Percentiles rank a stretch among this genome's conserved stretches.
These are phyloP conservation scores for Pontoporia blainvillei DNA, from an alignment of 2,113 vertebrate species.

Conservation along the genomic window DNA sequence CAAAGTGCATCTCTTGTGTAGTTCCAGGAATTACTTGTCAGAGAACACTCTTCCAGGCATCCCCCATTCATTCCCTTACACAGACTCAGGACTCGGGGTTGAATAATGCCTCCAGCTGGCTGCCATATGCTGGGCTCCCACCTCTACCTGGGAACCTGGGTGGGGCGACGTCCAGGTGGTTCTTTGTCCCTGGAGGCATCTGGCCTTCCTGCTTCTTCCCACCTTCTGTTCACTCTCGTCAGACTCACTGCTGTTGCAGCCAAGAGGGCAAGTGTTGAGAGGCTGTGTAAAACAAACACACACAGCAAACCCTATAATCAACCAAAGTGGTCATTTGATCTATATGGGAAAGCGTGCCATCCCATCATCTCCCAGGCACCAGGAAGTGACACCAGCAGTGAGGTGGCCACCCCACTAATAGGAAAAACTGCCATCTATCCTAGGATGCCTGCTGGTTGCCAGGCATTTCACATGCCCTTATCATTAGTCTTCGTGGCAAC, in stretches of 20 bases:
- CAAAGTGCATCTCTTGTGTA: not conserved
- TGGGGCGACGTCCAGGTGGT: not conserved
- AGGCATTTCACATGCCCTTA: not conserved
- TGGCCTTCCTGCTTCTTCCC: not conserved
- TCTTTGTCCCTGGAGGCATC: not conserved
- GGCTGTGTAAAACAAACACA: not conserved
- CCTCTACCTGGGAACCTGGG: not conserved
- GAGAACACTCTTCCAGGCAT: not conserved
- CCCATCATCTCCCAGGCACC: not conserved
- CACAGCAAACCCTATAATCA: constrained; percentile 51
- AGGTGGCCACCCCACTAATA: not conserved
- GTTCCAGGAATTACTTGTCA: not conserved
- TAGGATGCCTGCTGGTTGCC: not conserved
- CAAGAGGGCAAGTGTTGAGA: constrained; percentile 22
- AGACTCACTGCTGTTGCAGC: not conserved
- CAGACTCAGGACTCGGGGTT: rapidly evolving
- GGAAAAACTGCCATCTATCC: constrained; percentile 19
- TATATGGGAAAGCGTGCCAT: constrained; percentile 50
- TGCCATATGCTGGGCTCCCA: rapidly evolving
- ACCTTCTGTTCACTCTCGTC: not conserved
- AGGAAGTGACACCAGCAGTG: not conserved
- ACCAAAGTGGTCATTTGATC: constrained; percentile 57
- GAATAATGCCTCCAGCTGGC: not conserved
- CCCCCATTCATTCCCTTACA: not conserved
- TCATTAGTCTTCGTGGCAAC: not conserved